Conservation (phyloP, 2,113 vertebrate species). For the Petroica traversi region DNA sequence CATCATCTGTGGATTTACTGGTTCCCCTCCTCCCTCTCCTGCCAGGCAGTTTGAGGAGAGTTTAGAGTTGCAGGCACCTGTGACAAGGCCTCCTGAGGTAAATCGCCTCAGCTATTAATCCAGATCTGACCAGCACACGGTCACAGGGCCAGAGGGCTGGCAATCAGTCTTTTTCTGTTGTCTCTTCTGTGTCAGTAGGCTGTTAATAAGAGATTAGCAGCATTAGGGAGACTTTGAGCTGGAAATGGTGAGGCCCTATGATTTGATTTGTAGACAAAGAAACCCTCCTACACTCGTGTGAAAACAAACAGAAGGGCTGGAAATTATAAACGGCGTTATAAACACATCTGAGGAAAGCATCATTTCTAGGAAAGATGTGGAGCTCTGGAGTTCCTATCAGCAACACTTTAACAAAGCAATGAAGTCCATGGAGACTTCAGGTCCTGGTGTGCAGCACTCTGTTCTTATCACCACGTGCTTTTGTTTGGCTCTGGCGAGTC, state of each 20-base stretch:
- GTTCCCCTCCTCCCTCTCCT: background rate
- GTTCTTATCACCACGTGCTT: background rate
- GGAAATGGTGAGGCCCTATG: background rate
- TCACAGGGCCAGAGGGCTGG: slow-evolving; percentile 49
- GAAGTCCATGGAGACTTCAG: background rate
- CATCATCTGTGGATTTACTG: background rate
- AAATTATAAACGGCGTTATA: background rate
- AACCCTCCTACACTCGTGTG: background rate
- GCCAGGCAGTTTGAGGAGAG: background rate
- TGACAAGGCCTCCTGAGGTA: slow-evolving; percentile 39
- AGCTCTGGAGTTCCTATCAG: background rate
- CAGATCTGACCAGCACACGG: slow-evolving; percentile 37
- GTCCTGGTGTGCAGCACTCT: accelerated
- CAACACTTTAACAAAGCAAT: background rate
- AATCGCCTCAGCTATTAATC: slow-evolving; percentile 66
- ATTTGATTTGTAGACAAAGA: background rate
- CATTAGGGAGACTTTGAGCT: slow-evolving; percentile 17
- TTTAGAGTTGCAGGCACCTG: slow-evolving; percentile 45
- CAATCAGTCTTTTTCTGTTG: slow-evolving; percentile 24
- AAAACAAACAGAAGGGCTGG: background rate
- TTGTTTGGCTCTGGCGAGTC: background rate
- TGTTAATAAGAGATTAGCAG: slow-evolving; percentile 52
- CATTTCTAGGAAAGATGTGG: background rate
- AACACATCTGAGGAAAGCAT: background rate
- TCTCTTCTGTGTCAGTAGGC: slow-evolving; percentile 54